Evolutionary conservation across 2,888 invertebrate genomes (phyloP).

Genomic region (Caenorhabditis sp.): DNA sequence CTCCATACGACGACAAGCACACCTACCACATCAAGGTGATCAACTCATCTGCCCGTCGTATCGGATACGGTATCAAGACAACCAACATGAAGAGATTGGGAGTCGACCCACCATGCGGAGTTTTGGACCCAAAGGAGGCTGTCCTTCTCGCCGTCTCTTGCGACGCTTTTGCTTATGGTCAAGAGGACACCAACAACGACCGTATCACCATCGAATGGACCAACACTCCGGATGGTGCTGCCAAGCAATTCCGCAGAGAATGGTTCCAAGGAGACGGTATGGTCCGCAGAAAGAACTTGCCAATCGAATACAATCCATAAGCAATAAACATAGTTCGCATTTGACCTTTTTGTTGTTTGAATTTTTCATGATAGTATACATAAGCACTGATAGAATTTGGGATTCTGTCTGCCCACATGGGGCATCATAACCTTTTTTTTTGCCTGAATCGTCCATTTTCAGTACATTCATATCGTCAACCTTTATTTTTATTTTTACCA

Average conservation of each 20-base stretch:
- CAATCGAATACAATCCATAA: constrained; percentile 14
- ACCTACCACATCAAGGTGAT: constrained; percentile 57
- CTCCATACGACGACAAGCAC: constrained; percentile 61
- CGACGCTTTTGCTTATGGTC: constrained; percentile 38
- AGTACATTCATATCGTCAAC: no score
- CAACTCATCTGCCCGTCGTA: constrained; percentile 54
- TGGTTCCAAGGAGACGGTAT: constrained; percentile 62
- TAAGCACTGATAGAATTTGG: no score
- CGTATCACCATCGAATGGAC: constrained; percentile 59
- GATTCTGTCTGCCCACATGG: no score
- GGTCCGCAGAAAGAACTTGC: constrained; percentile 54
- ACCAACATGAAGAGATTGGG: constrained; percentile 60
- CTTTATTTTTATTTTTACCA: no score
- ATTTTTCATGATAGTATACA: no score
- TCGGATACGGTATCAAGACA: constrained; percentile 59
- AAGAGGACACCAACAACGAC: constrained; percentile 49
- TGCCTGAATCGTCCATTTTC: no score
- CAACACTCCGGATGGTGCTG: constrained; percentile 55
- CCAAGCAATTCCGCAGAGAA: constrained; percentile 57
- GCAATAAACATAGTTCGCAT: no score
- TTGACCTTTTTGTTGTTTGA: no score
- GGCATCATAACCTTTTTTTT: no score
- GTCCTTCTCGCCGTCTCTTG: constrained; percentile 38
- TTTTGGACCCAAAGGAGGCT: constrained; percentile 58
- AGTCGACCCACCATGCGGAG: constrained; percentile 56